Evolutionary conservation across 64 coral and sea anemone species (phyloP).

Genomic region (Actinia equina): DNA sequence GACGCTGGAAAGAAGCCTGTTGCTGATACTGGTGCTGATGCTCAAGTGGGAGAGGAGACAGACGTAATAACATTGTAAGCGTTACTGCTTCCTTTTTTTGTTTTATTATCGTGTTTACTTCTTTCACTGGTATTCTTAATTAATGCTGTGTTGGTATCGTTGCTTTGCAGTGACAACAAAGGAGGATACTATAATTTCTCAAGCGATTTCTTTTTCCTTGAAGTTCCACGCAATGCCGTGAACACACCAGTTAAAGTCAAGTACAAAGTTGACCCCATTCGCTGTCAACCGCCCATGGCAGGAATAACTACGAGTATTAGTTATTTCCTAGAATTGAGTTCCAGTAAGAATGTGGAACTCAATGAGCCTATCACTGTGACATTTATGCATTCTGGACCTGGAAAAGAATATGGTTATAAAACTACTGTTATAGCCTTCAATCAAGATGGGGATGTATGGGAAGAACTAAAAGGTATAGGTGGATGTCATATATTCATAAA

Average conservation of each 20-base stretch:
- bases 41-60: no score
- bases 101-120: no score
- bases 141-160: no score
- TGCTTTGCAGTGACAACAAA: no score
- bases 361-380: not conserved
- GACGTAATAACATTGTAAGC: no score
- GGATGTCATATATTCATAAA: no score
- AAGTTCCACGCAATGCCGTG: not conserved
- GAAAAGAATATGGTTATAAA: not conserved
- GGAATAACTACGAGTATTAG: not conserved
- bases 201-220: no score
- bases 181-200: not conserved
- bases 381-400: not conserved
- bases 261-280: not conserved
- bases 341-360: not conserved
- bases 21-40: no score
- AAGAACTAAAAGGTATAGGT: not conserved
- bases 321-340: not conserved
- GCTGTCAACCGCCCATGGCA: not conserved
- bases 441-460: not conserved
- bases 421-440: not conserved
- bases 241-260: not conserved
- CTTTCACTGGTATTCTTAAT: no score
- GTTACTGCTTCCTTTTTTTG: no score
- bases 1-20: no score